These are phyloP conservation scores for Cephus spinipes DNA, from an alignment of 2,888 invertebrate species.

Conservation along the genomic window DNA sequence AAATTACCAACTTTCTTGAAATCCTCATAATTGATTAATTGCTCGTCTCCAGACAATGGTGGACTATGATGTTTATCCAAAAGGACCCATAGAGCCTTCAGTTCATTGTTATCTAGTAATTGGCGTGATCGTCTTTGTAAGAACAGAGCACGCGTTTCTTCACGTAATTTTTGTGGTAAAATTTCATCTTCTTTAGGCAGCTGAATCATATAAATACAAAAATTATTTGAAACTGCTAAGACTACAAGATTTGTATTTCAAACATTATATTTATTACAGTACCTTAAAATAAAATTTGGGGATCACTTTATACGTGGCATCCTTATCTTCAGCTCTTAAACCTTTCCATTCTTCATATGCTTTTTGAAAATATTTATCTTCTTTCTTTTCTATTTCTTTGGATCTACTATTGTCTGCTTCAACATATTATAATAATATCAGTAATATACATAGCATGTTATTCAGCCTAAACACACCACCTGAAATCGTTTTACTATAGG, in stretches of 20 bases:
- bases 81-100: constrained; percentile 86
- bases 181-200: constrained; percentile 83
- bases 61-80: constrained; percentile 86
- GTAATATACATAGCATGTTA: background rate
- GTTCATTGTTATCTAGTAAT: constrained; percentile 87
- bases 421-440: background rate
- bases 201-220: constrained; percentile 37
- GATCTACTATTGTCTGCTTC: background rate
- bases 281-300: constrained; percentile 81
- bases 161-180: constrained; percentile 83
- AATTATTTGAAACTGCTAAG: constrained; percentile 5
- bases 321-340: constrained; percentile 66
- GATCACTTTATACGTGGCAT: constrained; percentile 72
- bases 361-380: constrained; percentile 71
- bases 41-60: constrained; percentile 80
- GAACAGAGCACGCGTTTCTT: constrained; percentile 90
- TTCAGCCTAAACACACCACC: too few relatives aligned
- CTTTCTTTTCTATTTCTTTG: constrained; percentile 58
- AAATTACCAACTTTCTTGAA: constrained; percentile 83
- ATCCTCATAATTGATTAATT: constrained; percentile 87
- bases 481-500: too few relatives aligned
- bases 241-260: background rate
- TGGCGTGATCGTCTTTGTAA: constrained; percentile 87
- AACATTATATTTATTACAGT: constrained; percentile 10
- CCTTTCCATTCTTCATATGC: constrained; percentile 69